Percentiles rank a stretch among this genome's conserved stretches.
Evolutionary conservation across 1,140 invertebrate species (phyloP).

Genomic region (Magallana gigas): DNA sequence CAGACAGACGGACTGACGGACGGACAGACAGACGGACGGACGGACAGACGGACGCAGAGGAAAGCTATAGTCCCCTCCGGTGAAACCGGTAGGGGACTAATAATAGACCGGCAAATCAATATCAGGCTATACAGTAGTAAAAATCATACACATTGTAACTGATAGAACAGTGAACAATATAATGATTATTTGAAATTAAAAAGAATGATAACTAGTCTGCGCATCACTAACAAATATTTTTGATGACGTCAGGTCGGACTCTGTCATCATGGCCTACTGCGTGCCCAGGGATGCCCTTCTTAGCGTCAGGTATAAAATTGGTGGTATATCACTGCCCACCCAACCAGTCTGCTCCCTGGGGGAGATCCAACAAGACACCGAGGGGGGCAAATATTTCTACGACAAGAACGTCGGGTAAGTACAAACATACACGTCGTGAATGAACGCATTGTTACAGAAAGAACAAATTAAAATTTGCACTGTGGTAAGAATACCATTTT

Average conservation of each 20-base stretch:
- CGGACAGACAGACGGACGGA: too few species aligned
- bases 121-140: too few species aligned
- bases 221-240: too few species aligned
- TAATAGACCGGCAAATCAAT: too few species aligned
- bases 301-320: neutral
- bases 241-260: neutral
- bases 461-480: neutral
- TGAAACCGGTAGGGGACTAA: too few species aligned
- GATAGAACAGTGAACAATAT: too few species aligned
- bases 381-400: slow-evolving; percentile 39
- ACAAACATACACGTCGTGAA: neutral
- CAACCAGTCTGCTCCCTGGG: neutral
- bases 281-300: neutral
- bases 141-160: too few species aligned
- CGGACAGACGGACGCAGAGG: too few species aligned
- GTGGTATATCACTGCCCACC: neutral
- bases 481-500: neutral
- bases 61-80: too few species aligned
- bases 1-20: too few species aligned
- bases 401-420: slow-evolving; percentile 28
- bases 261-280: slow-evolving; percentile 4
- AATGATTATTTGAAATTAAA: too few species aligned
- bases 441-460: neutral
- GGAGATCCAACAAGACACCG: neutral
- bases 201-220: too few species aligned